Conservation (phyloP, 2,888 invertebrate species). For the Agrilus cyanescens region DNA sequence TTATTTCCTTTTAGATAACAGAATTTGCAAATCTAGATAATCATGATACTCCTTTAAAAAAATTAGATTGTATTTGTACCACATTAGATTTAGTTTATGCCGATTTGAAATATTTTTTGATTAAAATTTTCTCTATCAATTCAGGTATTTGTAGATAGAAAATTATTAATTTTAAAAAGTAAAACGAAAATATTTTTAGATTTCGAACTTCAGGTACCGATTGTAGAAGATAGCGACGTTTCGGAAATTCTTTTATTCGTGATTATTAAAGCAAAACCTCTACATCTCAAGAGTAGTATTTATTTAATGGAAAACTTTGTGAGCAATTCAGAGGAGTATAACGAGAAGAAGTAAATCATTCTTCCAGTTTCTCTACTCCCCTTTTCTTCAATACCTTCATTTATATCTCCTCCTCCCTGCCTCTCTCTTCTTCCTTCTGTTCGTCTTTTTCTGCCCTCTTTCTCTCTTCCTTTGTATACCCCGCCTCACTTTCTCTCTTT, state of each 20-base stretch:
- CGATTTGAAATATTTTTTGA: constrained; percentile 35
- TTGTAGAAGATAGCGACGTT: constrained; percentile 30
- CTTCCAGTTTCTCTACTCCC: too few species aligned
- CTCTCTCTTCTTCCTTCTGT: too few species aligned
- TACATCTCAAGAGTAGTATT: constrained; percentile 34
- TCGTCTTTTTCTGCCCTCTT: too few species aligned
- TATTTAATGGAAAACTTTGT: constrained; percentile 34
- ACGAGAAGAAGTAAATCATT: constrained; percentile 19
- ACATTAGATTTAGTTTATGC: constrained; percentile 37
- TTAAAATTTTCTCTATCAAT: constrained; percentile 29
- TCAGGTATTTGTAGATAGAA: constrained; percentile 19
- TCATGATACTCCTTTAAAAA: constrained; percentile 34
- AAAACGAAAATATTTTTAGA: constrained; percentile 12
- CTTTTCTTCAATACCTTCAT: neutral
- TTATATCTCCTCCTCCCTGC: too few species aligned
- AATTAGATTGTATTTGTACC: constrained; percentile 34
- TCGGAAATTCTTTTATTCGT: constrained; percentile 33
- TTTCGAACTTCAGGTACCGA: constrained; percentile 26
- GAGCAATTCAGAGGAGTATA: constrained; percentile 21
- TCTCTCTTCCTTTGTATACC: too few species aligned
- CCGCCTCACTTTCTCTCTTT: too few species aligned
- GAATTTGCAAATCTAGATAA: constrained; percentile 36
- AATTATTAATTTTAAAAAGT: neutral
- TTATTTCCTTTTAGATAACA: constrained; percentile 25
- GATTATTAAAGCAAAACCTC: constrained; percentile 34